A percentile compares a stretch with the other conserved stretches of the same genome.
Evolutionary conservation across 2,797 vertebrate genomes (phyloP).

Genomic region (Graptemys geographica): DNA sequence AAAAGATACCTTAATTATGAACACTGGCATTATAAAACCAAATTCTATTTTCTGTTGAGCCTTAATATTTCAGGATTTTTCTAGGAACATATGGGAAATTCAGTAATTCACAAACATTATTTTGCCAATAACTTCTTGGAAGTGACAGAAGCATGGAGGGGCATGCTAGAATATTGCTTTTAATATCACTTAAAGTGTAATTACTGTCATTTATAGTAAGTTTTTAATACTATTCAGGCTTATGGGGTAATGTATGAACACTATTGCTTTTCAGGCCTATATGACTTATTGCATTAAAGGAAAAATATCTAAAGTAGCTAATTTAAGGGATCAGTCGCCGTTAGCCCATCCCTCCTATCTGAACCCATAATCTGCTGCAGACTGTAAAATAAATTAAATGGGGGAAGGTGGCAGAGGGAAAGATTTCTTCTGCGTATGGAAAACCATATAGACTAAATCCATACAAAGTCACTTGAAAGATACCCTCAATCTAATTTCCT

Average conservation of each 20-base stretch:
- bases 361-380: background rate
- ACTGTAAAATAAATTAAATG: background rate
- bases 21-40: background rate
- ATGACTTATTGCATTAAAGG: background rate
- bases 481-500: constrained; percentile 68
- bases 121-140: background rate
- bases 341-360: background rate
- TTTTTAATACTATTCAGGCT: background rate
- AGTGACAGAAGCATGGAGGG: background rate
- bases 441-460: background rate
- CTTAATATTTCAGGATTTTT: background rate
- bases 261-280: background rate
- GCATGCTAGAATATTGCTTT: background rate
- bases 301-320: background rate
- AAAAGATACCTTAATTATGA: background rate
- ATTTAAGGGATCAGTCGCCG: background rate
- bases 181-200: constrained; percentile 20
- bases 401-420: background rate
- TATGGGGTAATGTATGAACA: constrained; percentile 43
- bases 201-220: constrained; percentile 10
- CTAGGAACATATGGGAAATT: background rate
- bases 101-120: background rate
- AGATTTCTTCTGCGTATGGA: background rate
- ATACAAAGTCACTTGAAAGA: constrained; percentile 73
- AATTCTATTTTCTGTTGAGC: background rate